A percentile compares a stretch with the other conserved stretches of the same genome.
These are phyloP conservation scores for Kuschelorhynchus macadamiae DNA, from an alignment of 2,888 invertebrate species.

Conservation along the genomic window DNA sequence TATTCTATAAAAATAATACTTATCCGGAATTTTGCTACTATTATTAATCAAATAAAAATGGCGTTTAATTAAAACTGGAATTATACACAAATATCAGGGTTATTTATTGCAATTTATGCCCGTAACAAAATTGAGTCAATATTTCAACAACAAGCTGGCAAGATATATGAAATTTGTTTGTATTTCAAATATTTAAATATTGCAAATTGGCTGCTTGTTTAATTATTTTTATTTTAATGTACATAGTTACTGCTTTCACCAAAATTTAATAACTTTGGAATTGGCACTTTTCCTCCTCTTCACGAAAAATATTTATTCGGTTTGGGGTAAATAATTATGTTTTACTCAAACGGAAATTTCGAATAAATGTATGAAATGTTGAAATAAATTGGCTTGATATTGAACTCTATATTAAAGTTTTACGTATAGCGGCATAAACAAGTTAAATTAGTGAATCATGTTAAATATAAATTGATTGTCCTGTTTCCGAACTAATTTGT, in stretches of 20 bases:
- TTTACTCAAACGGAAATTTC: background rate
- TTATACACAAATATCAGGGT: background rate
- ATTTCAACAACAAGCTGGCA: background rate
- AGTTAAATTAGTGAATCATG: too few relatives aligned
- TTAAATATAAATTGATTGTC: too few relatives aligned
- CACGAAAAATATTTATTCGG: background rate
- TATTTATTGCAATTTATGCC: background rate
- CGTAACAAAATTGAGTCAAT: background rate
- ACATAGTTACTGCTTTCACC: background rate
- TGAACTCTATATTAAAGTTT: background rate
- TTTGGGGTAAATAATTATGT: background rate
- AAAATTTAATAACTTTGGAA: background rate
- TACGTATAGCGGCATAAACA: background rate
- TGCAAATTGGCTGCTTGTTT: constrained; percentile 6
- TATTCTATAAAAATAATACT: too few relatives aligned
- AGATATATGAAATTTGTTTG: background rate
- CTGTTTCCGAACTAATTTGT: too few relatives aligned
- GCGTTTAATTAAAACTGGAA: background rate
- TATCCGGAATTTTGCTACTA: too few relatives aligned
- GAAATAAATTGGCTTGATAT: background rate
- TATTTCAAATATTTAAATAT: background rate
- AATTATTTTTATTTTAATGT: constrained; percentile 2
- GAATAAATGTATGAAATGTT: background rate
- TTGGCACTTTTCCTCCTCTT: background rate
- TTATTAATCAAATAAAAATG: too few relatives aligned